Evolutionary conservation across 1,140 invertebrate species (phyloP).

Genomic region (Megathymus violae): DNA sequence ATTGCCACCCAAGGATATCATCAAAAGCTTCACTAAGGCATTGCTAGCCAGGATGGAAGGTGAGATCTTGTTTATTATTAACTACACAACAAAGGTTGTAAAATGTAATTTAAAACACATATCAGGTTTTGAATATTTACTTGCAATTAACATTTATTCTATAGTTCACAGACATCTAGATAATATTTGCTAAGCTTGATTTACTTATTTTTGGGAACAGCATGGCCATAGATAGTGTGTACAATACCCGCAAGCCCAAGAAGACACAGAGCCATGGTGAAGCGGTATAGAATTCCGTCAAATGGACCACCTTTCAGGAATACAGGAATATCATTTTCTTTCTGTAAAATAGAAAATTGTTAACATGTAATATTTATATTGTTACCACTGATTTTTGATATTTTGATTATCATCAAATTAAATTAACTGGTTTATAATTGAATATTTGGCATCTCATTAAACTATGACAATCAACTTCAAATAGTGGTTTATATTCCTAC

Average conservation of each 20-base stretch:
- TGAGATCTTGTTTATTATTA: no score
- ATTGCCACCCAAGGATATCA: no score
- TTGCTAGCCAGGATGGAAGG: no score
- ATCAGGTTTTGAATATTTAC: slow-evolving; percentile 34
- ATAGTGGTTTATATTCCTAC: no score
- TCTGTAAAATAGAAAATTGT: slow-evolving; percentile 62
- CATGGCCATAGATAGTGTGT: slow-evolving; percentile 63
- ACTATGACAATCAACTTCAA: no score
- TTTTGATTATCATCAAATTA: no score
- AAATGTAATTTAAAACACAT: slow-evolving; percentile 23
- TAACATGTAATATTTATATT: no score
- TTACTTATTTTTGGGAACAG: slow-evolving; percentile 70
- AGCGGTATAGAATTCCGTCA: slow-evolving; percentile 77
- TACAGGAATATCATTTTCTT: slow-evolving; percentile 71
- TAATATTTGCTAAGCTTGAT: slow-evolving; percentile 54
- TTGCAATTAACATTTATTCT: slow-evolving; percentile 48
- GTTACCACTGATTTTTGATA: no score
- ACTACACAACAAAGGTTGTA: no score
- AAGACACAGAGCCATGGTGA: slow-evolving; percentile 63
- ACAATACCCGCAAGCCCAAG: slow-evolving; percentile 58
- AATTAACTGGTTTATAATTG: no score
- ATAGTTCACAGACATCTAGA: slow-evolving; percentile 58
- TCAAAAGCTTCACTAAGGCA: no score
- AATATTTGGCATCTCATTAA: no score
- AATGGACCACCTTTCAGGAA: slow-evolving; percentile 78